These are phyloP conservation scores for Cheilosia variabilis DNA, from an alignment of 2,888 invertebrate species.

Conservation along the genomic window DNA sequence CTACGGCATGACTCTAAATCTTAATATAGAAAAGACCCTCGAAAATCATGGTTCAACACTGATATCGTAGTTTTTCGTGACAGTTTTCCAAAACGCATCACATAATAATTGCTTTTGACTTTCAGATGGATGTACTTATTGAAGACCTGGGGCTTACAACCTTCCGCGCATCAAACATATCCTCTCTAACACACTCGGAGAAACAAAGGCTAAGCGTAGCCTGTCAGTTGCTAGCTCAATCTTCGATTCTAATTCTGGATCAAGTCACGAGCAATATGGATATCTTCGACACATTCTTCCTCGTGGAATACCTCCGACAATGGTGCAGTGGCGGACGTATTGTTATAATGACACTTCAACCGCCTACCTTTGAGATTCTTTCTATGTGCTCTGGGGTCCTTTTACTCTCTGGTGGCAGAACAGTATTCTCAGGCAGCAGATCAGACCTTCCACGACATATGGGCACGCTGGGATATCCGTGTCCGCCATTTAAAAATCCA, in stretches of 20 bases:
- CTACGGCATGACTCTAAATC: too few species aligned
- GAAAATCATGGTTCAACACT: too few species aligned
- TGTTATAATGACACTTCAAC: constrained; percentile 95
- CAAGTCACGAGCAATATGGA: constrained; percentile 89
- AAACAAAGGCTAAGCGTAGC: constrained; percentile 94
- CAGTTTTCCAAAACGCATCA: neutral
- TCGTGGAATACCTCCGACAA: constrained; percentile 96
- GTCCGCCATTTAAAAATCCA: constrained; percentile 97
- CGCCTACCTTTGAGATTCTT: constrained; percentile 97
- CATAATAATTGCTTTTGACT: neutral
- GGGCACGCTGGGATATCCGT: constrained; percentile 94
- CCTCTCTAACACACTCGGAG: constrained; percentile 94
- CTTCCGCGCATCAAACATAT: constrained; percentile 93
- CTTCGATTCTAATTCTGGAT: constrained; percentile 93
- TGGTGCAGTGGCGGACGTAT: constrained; percentile 91
- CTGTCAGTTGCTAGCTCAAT: constrained; percentile 93
- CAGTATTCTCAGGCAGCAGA: constrained; percentile 95
- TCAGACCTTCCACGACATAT: constrained; percentile 97
- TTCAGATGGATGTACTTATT: constrained; percentile 93
- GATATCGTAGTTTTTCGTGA: too few species aligned
- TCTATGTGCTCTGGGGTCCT: constrained; percentile 91
- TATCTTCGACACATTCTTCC: constrained; percentile 97
- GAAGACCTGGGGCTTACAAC: constrained; percentile 96
- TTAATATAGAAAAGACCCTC: too few species aligned
- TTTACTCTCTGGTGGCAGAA: constrained; percentile 94